Evolutionary conservation across 2,113 vertebrate genomes (phyloP).

Genomic region (Semicossyphus pulcher): DNA sequence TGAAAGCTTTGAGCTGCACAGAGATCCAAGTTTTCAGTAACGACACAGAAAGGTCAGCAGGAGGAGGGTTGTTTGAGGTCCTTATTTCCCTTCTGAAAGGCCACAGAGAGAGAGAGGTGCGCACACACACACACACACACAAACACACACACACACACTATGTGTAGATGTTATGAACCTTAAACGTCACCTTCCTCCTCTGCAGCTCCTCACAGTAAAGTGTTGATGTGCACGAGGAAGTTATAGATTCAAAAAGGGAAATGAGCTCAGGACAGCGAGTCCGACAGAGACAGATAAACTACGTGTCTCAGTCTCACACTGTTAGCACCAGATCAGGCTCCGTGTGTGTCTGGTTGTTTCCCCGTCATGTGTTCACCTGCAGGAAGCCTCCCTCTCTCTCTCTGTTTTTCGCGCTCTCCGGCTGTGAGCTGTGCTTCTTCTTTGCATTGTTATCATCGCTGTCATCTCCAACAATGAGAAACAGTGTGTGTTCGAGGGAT

Average conservation of each 20-base stretch:
- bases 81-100: too few species aligned
- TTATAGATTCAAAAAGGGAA: conserved; percentile 47
- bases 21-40: too few species aligned
- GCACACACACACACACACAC: neutral
- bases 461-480: conserved; percentile 83
- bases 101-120: too few species aligned
- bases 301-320: neutral
- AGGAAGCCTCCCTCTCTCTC: conserved; percentile 17
- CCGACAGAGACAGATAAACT: neutral
- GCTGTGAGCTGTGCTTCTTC: conserved; percentile 61
- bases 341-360: neutral
- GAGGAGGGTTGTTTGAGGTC: too few species aligned
- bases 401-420: conserved; percentile 21
- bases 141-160: too few species aligned
- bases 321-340: too few species aligned
- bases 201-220: conserved; percentile 1
- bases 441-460: conserved; percentile 77
- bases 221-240: conserved; percentile 8
- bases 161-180: conserved; percentile 7
- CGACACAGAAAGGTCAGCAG: too few species aligned
- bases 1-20: too few species aligned
- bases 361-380: conserved; percentile 65
- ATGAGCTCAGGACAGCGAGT: conserved; percentile 25
- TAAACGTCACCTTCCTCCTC: conserved; percentile 24
- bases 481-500: conserved; percentile 73